Evolutionary conservation across 2,113 vertebrate genomes (phyloP), one percentile per base, ranked within the genome.

Genomic region (Siniperca chuatsi): DNA sequence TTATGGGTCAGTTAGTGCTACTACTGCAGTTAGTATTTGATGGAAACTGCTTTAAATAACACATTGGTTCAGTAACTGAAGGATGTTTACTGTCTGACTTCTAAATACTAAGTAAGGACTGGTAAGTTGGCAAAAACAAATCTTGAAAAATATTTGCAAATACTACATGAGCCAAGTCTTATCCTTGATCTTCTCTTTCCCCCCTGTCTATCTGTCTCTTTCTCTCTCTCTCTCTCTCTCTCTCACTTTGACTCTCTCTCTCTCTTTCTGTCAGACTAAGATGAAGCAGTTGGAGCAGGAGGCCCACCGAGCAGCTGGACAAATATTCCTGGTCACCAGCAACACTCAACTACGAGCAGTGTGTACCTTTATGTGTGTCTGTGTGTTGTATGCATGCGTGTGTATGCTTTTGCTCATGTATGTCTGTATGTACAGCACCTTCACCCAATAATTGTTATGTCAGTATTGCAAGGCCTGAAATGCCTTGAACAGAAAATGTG

Each of bases 231-330:
- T 37, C 4, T 6, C 46, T 35, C 9, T 10, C n/a, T 48, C 6
- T 68, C 16, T 70, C 0, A 2, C 8, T 52, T 12, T 13, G 11
- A 46, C 21, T 54, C 21, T 57, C 18, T 54, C 29, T 89, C 8
- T 66, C 46, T 82, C 29, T 29, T 29, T 29, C 12, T 66, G 23
- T 20, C 83, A 99, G 98, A 58, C 93, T 62, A 95, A 94, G 78
- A 94, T 99, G 84, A 98, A 96, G 70, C 96, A 98, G 70, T 83
- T 98, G 88, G 98, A 98, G 78, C 93, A 96, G 68, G 95, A 98
- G 75, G 97, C 97, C 82, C 96, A 99, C 65, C 91, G 87, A 91
- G 96, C 93, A 52, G 97, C 97, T 79, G 98, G 98, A 84, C 95
- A 98, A 65, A 94, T 20, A 70, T 98, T 99, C 93, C 95, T 97